Percentiles rank a stretch among this genome's conserved stretches.
Evolutionary conservation across 2,888 invertebrate genomes (phyloP).

Genomic region (Coleophora deauratella): DNA sequence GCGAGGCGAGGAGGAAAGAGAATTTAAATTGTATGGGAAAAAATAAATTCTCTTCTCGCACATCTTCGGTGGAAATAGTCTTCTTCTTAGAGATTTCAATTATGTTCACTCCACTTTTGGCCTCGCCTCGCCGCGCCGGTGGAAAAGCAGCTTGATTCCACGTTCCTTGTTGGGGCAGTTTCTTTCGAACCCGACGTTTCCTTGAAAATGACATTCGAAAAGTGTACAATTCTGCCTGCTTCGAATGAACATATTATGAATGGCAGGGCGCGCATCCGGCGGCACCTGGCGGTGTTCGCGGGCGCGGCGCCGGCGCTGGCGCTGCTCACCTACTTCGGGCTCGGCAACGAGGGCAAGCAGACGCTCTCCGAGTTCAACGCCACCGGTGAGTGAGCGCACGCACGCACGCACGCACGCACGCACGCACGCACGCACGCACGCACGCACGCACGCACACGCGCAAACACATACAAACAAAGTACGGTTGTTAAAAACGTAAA

Average conservation of each 20-base stretch:
- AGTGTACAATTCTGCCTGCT: too few relatives aligned
- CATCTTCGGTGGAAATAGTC: too few relatives aligned
- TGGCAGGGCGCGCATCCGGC: constrained; percentile 82
- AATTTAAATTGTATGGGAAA: too few relatives aligned
- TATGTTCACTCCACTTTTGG: too few relatives aligned
- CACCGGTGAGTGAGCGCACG: constrained; percentile 88
- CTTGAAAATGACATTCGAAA: background rate
- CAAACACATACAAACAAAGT: background rate
- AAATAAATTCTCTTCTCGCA: too few relatives aligned
- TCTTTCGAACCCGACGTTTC: background rate
- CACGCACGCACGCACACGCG: background rate
- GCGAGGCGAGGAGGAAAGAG: too few relatives aligned
- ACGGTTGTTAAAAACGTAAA: background rate
- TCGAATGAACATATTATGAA: background rate
- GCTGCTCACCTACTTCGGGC: constrained; percentile 92
- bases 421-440: background rate
- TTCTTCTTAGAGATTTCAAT: too few relatives aligned
- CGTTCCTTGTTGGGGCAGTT: background rate
- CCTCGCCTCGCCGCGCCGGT: too few relatives aligned
- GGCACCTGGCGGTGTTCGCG: constrained; percentile 93
- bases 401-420: constrained; percentile 5
- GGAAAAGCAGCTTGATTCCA: background rate
- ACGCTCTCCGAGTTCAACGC: constrained; percentile 91
- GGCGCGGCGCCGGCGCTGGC: constrained; percentile 93
- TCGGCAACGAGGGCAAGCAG: constrained; percentile 95